Conservation (phyloP, 2,113 vertebrate species). For the Paratilapia polleni region DNA sequence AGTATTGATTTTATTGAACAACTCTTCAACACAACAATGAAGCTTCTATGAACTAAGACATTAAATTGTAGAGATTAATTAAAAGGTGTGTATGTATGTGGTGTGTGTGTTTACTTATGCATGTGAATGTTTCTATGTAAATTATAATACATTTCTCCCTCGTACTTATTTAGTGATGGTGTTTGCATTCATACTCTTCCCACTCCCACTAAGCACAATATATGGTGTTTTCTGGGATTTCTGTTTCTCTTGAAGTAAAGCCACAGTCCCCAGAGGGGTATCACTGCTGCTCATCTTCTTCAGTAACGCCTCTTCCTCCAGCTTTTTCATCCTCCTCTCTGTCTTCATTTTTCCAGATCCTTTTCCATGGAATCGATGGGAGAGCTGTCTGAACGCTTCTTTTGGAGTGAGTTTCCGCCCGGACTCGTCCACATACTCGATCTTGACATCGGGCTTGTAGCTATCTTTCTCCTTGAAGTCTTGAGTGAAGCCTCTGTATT, state of each 20-base stretch:
- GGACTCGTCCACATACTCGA: constrained; percentile 92
- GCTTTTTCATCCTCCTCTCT: constrained; percentile 92
- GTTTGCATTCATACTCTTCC: constrained; percentile 93
- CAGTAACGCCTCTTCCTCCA: constrained; percentile 91
- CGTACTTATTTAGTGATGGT: constrained; percentile 71
- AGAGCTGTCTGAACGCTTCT: constrained; percentile 94
- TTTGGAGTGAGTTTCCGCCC: constrained; percentile 90
- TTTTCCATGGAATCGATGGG: constrained; percentile 92
- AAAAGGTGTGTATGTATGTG: constrained; percentile 23
- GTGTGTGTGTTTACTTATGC: not conserved
- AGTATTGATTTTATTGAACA: constrained; percentile 49
- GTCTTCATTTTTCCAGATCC: constrained; percentile 96
- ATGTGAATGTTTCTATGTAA: not conserved
- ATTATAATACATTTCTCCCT: not conserved
- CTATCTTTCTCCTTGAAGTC: constrained; percentile 94
- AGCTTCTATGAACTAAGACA: constrained; percentile 1
- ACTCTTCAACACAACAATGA: constrained; percentile 26
- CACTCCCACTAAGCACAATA: constrained; percentile 92
- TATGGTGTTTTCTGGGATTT: constrained; percentile 95
- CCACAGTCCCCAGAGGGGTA: constrained; percentile 91
- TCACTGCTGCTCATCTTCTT: constrained; percentile 97
- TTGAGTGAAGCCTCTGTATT: constrained; percentile 92
- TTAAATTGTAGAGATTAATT: not conserved
- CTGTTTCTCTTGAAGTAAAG: constrained; percentile 94
- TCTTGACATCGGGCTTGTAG: constrained; percentile 89